phyloP scores from a whole-genome alignment of 2,888 invertebrate species.

The Eupithecia centaureata region DNA sequence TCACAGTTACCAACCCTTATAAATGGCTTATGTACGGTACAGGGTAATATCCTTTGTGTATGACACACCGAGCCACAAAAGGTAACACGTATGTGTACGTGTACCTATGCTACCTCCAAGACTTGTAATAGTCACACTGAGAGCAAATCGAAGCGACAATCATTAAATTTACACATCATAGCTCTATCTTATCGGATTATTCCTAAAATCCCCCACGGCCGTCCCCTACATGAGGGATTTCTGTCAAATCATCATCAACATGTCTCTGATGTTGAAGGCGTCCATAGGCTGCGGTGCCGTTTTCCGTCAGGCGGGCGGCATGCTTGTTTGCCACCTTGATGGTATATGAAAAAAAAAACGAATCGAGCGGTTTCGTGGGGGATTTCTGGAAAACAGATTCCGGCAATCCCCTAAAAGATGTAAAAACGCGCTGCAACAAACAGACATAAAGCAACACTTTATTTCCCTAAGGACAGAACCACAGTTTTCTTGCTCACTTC shows the following conservation, averaged over 20 bases:
- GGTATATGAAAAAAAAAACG: too few relatives aligned
- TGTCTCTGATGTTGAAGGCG: too few relatives aligned
- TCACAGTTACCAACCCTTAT: conserved; percentile 21
- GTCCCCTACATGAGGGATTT: too few relatives aligned
- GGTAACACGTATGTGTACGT: conserved; percentile 16
- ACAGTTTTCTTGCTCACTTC: background rate
- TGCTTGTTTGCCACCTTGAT: too few relatives aligned
- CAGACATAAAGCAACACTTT: background rate
- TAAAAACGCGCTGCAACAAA: background rate
- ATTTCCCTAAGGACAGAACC: background rate
- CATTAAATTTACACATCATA: background rate
- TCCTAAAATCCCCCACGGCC: too few relatives aligned
- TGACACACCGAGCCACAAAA: conserved; percentile 24
- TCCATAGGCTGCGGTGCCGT: too few relatives aligned
- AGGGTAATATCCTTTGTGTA: conserved; percentile 26
- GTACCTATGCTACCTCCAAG: background rate
- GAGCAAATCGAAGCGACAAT: background rate
- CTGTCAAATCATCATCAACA: too few relatives aligned
- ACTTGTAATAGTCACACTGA: background rate
- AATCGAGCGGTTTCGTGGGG: background rate
- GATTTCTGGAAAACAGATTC: too few relatives aligned
- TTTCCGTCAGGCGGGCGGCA: too few relatives aligned
- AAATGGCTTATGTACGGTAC: conserved; percentile 21
- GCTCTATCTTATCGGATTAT: background rate
- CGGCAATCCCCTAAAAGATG: too few relatives aligned